Conservation (phyloP, 2,797 vertebrate genomes). For the Falco naumanni region DNA sequence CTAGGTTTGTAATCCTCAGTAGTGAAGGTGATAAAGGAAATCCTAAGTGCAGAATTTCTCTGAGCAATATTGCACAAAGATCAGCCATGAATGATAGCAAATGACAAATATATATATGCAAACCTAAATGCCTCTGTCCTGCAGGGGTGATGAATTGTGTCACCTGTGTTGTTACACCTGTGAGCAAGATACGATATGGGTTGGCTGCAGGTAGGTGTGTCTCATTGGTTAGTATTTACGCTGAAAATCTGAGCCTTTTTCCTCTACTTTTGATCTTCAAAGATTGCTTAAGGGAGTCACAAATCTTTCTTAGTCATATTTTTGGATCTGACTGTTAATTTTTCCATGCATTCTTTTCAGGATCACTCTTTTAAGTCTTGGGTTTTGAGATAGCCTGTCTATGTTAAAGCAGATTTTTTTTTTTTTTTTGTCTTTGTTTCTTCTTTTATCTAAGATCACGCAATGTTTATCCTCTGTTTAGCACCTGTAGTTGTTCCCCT, state of each 20-base stretch:
- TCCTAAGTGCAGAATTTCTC: not conserved
- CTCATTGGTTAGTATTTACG: not conserved
- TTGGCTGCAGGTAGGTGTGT: not conserved
- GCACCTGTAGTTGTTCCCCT: not conserved
- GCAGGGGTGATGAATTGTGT: not conserved
- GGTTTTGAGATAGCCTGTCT: not conserved
- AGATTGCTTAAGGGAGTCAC: not conserved
- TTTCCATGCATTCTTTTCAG: not conserved
- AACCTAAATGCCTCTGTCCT: not conserved
- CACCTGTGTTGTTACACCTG: not conserved
- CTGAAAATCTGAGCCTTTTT: not conserved
- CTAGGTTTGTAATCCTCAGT: not conserved
- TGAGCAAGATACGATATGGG: not conserved
- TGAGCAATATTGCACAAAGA: not conserved
- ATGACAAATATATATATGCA: not conserved
- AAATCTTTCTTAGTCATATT: not conserved
- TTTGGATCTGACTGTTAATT: not conserved
- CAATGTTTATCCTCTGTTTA: not conserved
- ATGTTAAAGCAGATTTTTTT: not conserved
- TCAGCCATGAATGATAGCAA: not conserved
- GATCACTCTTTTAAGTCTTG: not conserved
- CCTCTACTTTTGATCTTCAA: not conserved
- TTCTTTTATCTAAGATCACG: not conserved
- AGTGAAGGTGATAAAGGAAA: not conserved
- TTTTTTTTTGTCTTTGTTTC: not conserved